These are phyloP conservation scores for Patella caerulea DNA, from an alignment of 2,888 invertebrate species.

Conservation along the genomic window DNA sequence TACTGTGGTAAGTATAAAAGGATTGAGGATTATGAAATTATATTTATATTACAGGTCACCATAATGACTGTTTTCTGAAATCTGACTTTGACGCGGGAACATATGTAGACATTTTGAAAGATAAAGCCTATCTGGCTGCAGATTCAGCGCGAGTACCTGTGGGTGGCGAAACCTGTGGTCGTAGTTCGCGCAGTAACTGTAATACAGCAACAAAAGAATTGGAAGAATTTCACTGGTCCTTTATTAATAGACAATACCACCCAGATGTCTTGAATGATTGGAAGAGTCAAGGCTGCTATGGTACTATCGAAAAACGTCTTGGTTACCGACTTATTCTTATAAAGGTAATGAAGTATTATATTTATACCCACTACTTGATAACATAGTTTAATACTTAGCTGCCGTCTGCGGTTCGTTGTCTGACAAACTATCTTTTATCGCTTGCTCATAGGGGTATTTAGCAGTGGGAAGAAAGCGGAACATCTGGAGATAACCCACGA, in stretches of 20 bases:
- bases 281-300: constrained; percentile 27
- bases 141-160: constrained; percentile 13
- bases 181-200: constrained; percentile 21
- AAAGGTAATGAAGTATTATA: constrained; percentile 10
- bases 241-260: constrained; percentile 19
- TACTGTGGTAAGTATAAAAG: background rate
- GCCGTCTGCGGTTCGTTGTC: background rate
- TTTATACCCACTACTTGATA: background rate
- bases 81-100: constrained; percentile 28
- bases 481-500: background rate
- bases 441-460: too few species aligned
- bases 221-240: constrained; percentile 30
- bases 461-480: too few species aligned
- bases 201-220: constrained; percentile 25
- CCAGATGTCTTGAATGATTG: constrained; percentile 20
- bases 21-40: background rate
- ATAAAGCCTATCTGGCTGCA: constrained; percentile 13
- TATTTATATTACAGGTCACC: constrained; percentile 21
- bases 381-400: background rate
- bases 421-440: background rate
- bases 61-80: constrained; percentile 32
- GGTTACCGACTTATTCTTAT: constrained; percentile 25
- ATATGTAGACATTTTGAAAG: constrained; percentile 17
- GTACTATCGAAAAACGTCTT: constrained; percentile 21
- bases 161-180: constrained; percentile 29